Percentiles rank a stretch among this genome's conserved stretches.
phyloP scores from a whole-genome alignment of 2,113 vertebrate genomes.

The Leucoraja erinaceus region DNA sequence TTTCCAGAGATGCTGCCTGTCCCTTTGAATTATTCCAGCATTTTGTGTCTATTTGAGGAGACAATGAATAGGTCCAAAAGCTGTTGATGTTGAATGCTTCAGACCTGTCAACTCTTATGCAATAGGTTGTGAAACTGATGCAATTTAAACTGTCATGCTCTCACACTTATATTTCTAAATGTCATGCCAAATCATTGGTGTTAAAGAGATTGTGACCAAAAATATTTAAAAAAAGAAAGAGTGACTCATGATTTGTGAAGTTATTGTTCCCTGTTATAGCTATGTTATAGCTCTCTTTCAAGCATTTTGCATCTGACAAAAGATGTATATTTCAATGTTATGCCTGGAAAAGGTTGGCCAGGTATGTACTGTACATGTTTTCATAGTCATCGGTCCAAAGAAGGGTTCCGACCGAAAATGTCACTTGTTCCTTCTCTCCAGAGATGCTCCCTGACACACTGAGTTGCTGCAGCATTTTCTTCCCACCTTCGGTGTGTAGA shows the following conservation, averaged over 20 bases:
- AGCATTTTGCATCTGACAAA: background rate
- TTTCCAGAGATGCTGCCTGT: too few relatives aligned
- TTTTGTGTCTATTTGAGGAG: background rate
- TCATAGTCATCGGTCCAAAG: background rate
- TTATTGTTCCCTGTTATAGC: background rate
- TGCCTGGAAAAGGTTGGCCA: background rate
- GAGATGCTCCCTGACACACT: too few relatives aligned
- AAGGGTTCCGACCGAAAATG: too few relatives aligned
- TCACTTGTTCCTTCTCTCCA: too few relatives aligned
- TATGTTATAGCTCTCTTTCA: background rate
- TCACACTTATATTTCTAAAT: conserved; percentile 16
- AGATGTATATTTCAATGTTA: background rate
- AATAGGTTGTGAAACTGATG: conserved; percentile 13
- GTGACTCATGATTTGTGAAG: background rate
- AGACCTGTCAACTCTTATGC: conserved; percentile 7
- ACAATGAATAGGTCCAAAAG: background rate
- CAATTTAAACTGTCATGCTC: conserved; percentile 24
- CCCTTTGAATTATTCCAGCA: too few relatives aligned
- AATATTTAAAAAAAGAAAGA: background rate
- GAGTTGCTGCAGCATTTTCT: too few relatives aligned
- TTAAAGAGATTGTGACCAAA: background rate
- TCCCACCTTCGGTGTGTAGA: too few relatives aligned
- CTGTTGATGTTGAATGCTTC: conserved; percentile 16
- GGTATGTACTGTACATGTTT: background rate
- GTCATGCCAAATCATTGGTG: background rate